Base-by-base conservation (phyloP, 2,797 vertebrate species). In the Anomalospiza imberbis region DNA sequence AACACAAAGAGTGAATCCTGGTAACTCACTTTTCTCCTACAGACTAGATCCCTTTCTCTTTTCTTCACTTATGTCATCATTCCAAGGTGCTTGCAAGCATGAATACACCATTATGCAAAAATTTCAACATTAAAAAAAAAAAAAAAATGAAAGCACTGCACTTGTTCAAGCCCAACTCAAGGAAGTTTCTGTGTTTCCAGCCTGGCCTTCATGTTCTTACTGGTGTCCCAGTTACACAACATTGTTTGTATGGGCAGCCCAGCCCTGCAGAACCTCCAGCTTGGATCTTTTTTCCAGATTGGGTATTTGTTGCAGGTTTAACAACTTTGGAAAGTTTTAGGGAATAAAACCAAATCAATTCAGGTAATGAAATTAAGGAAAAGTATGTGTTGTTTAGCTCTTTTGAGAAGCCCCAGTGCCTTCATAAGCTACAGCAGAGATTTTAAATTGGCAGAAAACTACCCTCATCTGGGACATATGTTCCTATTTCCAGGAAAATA, bases 361-460 rank as follows among this genome's bases (percentile, higher is more conserved):
- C 70, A 81, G 86, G 71, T 76, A 88, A 88, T 62, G 65, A 93
- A 92, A 80, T 86, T 88, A 92, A 63, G 53, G 70, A 63, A 72
- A 89, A 88, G 25, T 57, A 87, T n/a, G 54, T 54, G 51, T 21
- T 85, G 54, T 36, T 80, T 19, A 75, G 38, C 28, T 77, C 38
- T 81, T 83, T 29, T 78, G 67, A 92, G 88, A 92, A 87, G 63
- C 50, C 50, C 62, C 1, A 0, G 42, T 29, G 57, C 58, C 58
- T 87, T 65, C 66, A 28, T 44, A 78, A 88, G 25, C 60, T 84
- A 45, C 54, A 87, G 67, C 77, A 58, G 74, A 66, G 58, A 65
- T 81, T 92, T 89, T 10, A 65, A 91, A 91, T 74, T 91, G 91
- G 77, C 66, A 86, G 62, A 45, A 58, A 71, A 63, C 32, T 19